Conservation (phyloP, 53 echinoderm and acorn worm genomes). For the Henricia sp. region DNA sequence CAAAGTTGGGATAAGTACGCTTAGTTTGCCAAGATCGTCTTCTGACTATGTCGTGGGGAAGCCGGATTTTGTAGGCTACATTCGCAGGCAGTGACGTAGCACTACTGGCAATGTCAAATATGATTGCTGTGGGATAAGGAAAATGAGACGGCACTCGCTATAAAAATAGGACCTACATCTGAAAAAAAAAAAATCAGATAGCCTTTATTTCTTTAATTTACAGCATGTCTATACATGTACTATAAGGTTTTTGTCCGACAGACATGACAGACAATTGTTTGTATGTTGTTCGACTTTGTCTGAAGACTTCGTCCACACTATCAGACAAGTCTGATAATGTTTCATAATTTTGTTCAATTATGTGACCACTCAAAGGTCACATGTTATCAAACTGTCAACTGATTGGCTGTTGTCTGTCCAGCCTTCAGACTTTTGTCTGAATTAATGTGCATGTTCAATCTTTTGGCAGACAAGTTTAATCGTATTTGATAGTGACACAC, state of each 20-base stretch:
- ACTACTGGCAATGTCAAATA: constrained; percentile 48
- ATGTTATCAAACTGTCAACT: too few relatives aligned
- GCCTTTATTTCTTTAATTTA: too few relatives aligned
- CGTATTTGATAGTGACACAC: neutral
- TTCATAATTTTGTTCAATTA: too few relatives aligned
- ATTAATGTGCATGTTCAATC: too few relatives aligned
- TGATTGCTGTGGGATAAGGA: constrained; percentile 28
- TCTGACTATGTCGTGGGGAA: constrained; percentile 48
- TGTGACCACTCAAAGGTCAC: too few relatives aligned
- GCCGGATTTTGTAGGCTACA: constrained; percentile 58
- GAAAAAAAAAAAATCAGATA: neutral
- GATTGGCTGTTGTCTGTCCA: too few relatives aligned
- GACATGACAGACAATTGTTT: too few relatives aligned
- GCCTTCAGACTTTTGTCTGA: neutral
- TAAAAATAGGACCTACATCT: neutral
- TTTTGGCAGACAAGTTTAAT: neutral
- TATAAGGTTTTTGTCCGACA: too few relatives aligned
- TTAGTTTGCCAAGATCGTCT: constrained; percentile 43
- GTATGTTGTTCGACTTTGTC: too few relatives aligned
- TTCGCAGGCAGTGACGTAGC: constrained; percentile 41
- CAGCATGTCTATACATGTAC: too few relatives aligned
- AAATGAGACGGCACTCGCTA: neutral
- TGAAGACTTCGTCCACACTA: too few relatives aligned
- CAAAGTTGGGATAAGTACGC: constrained; percentile 61
- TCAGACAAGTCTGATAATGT: too few relatives aligned